phyloP scores from a whole-genome alignment of 1,140 invertebrate species.

The Musca vetustissima region DNA sequence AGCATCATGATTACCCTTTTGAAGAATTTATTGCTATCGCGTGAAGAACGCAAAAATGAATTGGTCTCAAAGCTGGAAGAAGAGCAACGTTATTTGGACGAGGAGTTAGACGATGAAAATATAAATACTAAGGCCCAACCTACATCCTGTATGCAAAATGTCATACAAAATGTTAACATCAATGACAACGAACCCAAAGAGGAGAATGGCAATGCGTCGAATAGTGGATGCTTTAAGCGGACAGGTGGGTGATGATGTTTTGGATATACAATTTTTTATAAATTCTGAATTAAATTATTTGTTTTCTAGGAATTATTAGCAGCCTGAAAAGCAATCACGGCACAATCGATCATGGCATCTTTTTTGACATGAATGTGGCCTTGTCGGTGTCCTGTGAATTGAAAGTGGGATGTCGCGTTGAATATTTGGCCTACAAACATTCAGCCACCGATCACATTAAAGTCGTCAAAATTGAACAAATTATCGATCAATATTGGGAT shows the following conservation, averaged over 20 bases:
- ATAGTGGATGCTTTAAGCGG: slow-evolving; percentile 19
- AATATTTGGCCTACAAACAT: slow-evolving; percentile 36
- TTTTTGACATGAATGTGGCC: slow-evolving; percentile 31
- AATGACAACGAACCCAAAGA: neutral
- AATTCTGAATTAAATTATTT: neutral
- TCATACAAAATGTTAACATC: neutral
- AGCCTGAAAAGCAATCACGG: slow-evolving; percentile 29
- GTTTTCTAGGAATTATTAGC: slow-evolving; percentile 36
- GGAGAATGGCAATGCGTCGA: neutral
- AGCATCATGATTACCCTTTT: slow-evolving; percentile 27
- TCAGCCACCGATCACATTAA: neutral
- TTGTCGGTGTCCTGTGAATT: slow-evolving; percentile 30
- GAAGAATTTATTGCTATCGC: slow-evolving; percentile 28
- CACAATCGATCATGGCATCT: slow-evolving; percentile 32
- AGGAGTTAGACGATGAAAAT: slow-evolving; percentile 42
- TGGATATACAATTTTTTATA: neutral
- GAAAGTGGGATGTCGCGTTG: slow-evolving; percentile 33
- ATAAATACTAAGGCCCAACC: slow-evolving; percentile 24
- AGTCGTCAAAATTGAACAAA: slow-evolving; percentile 36
- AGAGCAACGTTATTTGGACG: slow-evolving; percentile 50
- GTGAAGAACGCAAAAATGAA: slow-evolving; percentile 17
- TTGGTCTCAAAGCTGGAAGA: slow-evolving; percentile 46
- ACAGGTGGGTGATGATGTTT: slow-evolving; percentile 25
- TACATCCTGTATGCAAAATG: slow-evolving; percentile 12
- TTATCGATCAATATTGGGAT: slow-evolving; percentile 39